Evolutionary conservation across 2,797 vertebrate genomes (phyloP).

Genomic region (Acomys russatus): DNA sequence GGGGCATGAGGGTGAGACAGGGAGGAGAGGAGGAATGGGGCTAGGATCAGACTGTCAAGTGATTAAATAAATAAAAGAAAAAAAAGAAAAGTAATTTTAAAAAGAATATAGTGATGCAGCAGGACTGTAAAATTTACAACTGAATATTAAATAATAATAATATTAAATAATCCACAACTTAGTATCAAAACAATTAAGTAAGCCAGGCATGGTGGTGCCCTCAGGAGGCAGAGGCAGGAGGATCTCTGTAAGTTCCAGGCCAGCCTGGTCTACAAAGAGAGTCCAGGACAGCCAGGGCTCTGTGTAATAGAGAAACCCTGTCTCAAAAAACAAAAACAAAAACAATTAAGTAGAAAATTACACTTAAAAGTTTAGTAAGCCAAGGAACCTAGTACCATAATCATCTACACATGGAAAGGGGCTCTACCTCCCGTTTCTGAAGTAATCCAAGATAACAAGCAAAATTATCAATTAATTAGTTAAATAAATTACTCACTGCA

Average conservation of each 20-base stretch:
- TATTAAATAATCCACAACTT: constrained; percentile 33
- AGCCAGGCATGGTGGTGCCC: too few species aligned
- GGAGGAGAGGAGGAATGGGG: too few species aligned
- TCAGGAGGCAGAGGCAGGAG: too few species aligned
- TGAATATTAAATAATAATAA: constrained; percentile 8
- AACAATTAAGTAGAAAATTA: constrained; percentile 52
- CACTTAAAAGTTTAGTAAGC: constrained; percentile 59
- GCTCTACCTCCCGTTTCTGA: background rate
- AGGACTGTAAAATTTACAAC: constrained; percentile 47
- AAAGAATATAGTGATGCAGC: background rate
- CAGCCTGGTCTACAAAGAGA: too few species aligned
- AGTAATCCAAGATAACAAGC: constrained; percentile 35
- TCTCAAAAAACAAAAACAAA: background rate
- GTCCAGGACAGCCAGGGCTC: too few species aligned
- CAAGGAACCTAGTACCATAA: background rate
- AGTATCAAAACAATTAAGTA: constrained; percentile 52
- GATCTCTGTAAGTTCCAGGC: too few species aligned
- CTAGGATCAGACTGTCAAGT: too few species aligned
- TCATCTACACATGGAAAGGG: constrained; percentile 5
- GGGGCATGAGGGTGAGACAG: too few species aligned
- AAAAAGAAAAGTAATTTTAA: too few species aligned
- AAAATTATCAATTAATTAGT: constrained; percentile 47
- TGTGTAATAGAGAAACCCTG: too few species aligned
- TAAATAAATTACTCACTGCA: constrained; percentile 24
- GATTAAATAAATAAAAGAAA: too few species aligned